Evolutionary conservation across 2,888 invertebrate genomes (phyloP), one percentile per base, ranked within the genome.

Genomic region (Lasius fuliginosus): DNA sequence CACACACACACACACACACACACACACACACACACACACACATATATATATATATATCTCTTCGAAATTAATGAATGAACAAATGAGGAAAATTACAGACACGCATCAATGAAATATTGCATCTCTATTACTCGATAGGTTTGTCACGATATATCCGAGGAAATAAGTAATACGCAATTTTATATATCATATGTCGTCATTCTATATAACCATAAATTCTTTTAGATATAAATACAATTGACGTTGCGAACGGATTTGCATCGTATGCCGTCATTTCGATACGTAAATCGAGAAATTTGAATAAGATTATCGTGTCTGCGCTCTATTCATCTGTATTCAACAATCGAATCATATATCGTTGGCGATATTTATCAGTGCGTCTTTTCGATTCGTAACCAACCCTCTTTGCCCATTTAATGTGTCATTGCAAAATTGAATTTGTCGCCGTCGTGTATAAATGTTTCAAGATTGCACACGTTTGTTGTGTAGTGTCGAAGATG

Each of bases 261-360:
- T 23, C 23, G 82, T 86, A 90, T 90, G 82, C 79, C 91, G 90
- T 90, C 86, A 90, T 84, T 83, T 83, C 85, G 81, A 89, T 83
- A 71, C 85, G 73, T 73, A 86, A 90, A 90, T 87, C 85, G 85
- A 88, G 76, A 84, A 89, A 42, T 60, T 74, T 68, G 74, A 79
- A 79, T 86, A 82, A 85, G 86, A 83, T 82, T 73, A 64, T 82
- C 68, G 49, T n/a, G 30, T n/a, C 67, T 30, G 76, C 79, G 67
- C 71, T 62, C 33, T 65, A 81, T 58, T 83, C 69, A 36, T 76
- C 79, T 86, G 65, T 90, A 89, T 90, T 87, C 89, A 53, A 71
- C 75, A 60, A 62, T 64, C 71, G 15, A 69, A 76, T 84, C 86
- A 88, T 88, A 88, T 88, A 83, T 87, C 86, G 75, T 84, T 85